phyloP scores from a whole-genome alignment of 2,888 invertebrate genomes.

The Nymphalis c-album region DNA sequence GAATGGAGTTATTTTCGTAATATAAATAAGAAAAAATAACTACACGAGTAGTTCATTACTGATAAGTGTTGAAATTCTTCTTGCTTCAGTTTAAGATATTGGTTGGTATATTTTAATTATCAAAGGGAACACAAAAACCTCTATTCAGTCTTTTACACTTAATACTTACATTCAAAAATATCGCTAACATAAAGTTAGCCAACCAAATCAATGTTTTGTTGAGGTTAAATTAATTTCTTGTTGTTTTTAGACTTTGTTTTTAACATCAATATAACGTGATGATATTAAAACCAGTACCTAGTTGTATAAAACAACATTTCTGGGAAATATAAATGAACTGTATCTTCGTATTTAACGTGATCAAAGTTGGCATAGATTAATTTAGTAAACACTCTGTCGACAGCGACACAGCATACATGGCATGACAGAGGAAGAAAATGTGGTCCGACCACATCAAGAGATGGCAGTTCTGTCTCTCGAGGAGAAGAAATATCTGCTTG shows the following conservation, averaged over 20 bases:
- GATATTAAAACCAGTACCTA: no score
- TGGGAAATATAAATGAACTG: neutral
- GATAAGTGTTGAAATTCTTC: conserved; percentile 16
- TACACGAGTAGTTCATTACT: conserved; percentile 30
- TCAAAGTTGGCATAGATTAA: neutral
- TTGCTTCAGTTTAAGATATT: neutral
- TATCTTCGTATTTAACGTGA: neutral
- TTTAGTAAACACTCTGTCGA: conserved; percentile 37
- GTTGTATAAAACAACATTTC: no score
- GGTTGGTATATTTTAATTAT: neutral
- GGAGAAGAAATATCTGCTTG: conserved; percentile 96
- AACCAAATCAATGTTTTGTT: no score
- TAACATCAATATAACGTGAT: no score
- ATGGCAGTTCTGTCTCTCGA: conserved; percentile 90
- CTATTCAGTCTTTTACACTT: no score
- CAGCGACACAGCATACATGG: conserved; percentile 94
- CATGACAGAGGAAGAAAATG: conserved; percentile 95
- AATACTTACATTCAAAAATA: neutral
- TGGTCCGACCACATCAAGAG: conserved; percentile 93
- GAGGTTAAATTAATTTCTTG: no score
- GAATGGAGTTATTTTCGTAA: conserved; percentile 40
- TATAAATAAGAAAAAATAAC: conserved; percentile 39
- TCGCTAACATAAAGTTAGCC: no score
- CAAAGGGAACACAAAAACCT: no score
- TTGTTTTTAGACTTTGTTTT: no score